These are phyloP conservation scores for Heterochromis multidens DNA, from an alignment of 2,113 vertebrate genomes.

Conservation along the genomic window DNA sequence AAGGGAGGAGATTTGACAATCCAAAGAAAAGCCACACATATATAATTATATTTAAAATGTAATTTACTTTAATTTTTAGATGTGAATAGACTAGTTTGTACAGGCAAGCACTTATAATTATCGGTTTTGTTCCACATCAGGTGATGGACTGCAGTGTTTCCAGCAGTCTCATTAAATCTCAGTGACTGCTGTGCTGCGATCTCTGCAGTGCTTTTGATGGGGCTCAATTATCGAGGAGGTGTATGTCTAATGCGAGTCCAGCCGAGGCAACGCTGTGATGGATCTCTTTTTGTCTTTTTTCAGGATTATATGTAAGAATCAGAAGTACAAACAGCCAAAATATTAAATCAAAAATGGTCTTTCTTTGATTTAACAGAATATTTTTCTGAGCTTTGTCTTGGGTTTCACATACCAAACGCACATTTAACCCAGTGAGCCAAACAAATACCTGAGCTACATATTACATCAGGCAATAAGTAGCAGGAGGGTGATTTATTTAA, in stretches of 20 bases:
- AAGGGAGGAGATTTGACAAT: not conserved
- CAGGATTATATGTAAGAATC: not conserved
- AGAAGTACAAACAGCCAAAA: not conserved
- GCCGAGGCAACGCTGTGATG: not conserved
- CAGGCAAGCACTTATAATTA: not conserved
- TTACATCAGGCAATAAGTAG: not conserved
- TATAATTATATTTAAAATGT: not conserved
- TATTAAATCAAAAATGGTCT: not conserved
- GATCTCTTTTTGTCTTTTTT: not conserved
- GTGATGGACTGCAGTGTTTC: not conserved
- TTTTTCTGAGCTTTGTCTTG: not conserved
- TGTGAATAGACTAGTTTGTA: not conserved
- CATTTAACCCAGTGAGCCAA: not conserved
- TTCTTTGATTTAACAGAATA: too few species aligned
- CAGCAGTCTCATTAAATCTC: not conserved
- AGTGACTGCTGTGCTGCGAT: not conserved
- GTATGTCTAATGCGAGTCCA: not conserved
- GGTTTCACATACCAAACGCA: not conserved
- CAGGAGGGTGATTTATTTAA: not conserved
- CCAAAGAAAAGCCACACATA: not conserved
- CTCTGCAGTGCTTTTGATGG: conserved; percentile 1
- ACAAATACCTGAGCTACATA: too few species aligned
- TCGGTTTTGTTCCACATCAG: not conserved
- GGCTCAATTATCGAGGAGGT: not conserved
- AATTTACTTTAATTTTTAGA: not conserved